Evolutionary conservation across 2,888 invertebrate genomes (phyloP), one percentile per base, ranked within the genome.

Genomic region (Himalopsyche japonica): DNA sequence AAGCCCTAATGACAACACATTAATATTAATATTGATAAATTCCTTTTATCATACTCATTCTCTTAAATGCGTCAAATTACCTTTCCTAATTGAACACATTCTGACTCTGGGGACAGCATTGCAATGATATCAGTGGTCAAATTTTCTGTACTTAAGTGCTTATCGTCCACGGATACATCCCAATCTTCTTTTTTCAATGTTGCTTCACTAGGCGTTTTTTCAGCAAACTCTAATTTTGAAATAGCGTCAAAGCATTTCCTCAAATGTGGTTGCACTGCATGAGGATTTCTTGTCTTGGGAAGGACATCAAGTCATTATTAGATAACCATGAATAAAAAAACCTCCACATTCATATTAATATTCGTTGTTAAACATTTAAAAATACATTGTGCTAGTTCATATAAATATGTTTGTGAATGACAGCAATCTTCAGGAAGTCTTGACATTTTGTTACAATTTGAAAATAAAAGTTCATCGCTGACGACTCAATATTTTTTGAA

Each of bases 161-260:
- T 20, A 18, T 27, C 24, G 27, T 30, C 24, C 76, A 76, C 7
- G 5, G 49, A n/a, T 4, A 18, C 24, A 1, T 57, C 20, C 43
- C 15, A 43, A 57, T 6, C 10, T 15, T n/a, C 32, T 76, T 76
- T 34, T 76, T 32, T 76, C 8, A 7, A 20, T 32, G 6, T 30
- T 1, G 30, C 20, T 57, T 76, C 76, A 12, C 76, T 76, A 2
- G 57, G 57, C 3, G 20, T 57, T 57, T 78, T 94, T 0, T 93
- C 92, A 0, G 95, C 96, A 88, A 97, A 97, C 89, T 97, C 96
- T 57, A 97, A 90, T 86, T 95, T 95, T 24, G 95, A 93, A 84
- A 97, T 96, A 3, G 96, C 96, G 89, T 97, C 97, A 89, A 98
- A 98, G 88, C 97, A 98, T 90, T 98, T 98, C 81, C 97, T 93